A percentile compares a stretch with the other conserved stretches of the same genome.
Conservation (phyloP, 64 coral and sea anemone genomes). For the Trachythela sp. region DNA sequence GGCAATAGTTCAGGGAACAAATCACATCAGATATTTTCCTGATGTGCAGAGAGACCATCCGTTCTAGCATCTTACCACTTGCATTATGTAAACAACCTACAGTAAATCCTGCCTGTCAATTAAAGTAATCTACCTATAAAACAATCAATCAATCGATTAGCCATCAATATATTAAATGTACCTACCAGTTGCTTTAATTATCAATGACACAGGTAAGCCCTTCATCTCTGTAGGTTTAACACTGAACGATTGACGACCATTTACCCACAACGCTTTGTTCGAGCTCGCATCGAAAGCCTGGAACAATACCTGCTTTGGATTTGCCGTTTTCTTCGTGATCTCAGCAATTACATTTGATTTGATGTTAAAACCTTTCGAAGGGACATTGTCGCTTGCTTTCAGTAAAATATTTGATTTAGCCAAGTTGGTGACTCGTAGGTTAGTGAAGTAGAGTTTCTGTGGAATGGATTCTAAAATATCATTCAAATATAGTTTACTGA, state of each 20-base stretch:
- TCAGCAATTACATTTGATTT: neutral
- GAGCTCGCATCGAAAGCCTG: neutral
- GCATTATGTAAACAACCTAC: too few species aligned
- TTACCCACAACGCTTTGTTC: neutral
- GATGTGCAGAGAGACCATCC: too few species aligned
- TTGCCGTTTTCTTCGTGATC: neutral
- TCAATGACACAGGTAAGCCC: neutral
- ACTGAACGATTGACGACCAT: constrained; percentile 5
- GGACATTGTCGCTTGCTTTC: neutral
- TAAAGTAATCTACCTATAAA: too few species aligned
- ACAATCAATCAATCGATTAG: neutral
- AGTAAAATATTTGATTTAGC: neutral
- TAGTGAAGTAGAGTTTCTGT: neutral
- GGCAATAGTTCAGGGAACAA: too few species aligned
- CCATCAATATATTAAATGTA: neutral
- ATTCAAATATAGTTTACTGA: neutral
- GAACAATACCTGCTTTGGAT: neutral
- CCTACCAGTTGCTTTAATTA: neutral
- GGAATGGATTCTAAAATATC: neutral
- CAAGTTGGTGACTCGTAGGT: neutral
- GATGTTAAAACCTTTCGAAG: neutral
- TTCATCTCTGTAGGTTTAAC: constrained; percentile 5
- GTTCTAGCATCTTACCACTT: too few species aligned
- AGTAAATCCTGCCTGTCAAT: too few species aligned
- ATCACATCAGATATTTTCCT: too few species aligned